Evolutionary conservation across 2,888 invertebrate species (phyloP).

Genomic region (Plusia festucae): DNA sequence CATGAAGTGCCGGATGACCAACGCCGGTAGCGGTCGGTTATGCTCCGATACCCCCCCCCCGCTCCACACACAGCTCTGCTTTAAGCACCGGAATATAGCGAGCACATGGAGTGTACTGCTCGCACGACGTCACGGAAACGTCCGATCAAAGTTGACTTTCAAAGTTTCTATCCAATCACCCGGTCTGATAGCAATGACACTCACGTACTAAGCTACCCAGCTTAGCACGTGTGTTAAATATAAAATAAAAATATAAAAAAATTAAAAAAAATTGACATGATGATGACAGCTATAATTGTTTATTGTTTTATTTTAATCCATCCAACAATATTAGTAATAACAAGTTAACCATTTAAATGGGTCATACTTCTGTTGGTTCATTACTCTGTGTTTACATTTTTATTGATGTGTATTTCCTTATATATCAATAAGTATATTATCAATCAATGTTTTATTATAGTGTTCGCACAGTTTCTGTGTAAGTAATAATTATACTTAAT

Average conservation of each 20-base stretch:
- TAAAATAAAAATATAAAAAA: no score
- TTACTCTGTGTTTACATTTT: not conserved
- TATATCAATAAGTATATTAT: constrained; percentile 30
- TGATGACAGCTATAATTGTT: not conserved
- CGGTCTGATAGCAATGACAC: no score
- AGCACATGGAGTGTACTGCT: constrained; percentile 8
- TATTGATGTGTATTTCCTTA: constrained; percentile 12
- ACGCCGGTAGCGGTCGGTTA: constrained; percentile 45
- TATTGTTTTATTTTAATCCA: not conserved
- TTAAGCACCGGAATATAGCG: constrained; percentile 13
- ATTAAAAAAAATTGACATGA: not conserved
- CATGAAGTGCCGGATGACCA: constrained; percentile 32
- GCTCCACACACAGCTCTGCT: constrained; percentile 13
- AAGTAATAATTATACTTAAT: no score
- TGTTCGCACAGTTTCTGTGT: constrained; percentile 10
- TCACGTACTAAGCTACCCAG: no score
- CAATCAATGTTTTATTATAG: constrained; percentile 22
- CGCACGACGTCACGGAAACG: not conserved
- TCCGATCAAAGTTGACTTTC: not conserved
- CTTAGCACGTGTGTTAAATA: no score
- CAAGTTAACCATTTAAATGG: no score
- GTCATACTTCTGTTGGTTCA: not conserved
- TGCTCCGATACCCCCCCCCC: constrained; percentile 25
- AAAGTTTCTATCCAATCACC: no score
- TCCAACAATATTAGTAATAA: not conserved